Base-by-base conservation (phyloP, 1,140 invertebrate genomes). In the Drosophila varians region DNA sequence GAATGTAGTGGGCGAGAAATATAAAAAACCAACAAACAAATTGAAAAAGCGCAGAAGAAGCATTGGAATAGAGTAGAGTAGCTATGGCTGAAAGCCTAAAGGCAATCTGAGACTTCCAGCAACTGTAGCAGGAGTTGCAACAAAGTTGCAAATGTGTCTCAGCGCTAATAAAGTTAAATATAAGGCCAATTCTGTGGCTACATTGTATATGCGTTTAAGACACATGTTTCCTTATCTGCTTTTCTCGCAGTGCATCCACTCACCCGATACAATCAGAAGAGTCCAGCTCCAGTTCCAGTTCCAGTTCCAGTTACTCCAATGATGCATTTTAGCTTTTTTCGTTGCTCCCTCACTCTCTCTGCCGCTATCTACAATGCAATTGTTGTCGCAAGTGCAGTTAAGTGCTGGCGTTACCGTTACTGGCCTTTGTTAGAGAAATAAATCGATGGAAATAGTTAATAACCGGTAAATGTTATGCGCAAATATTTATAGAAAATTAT, bases 91-190 rank as follows among this genome's bases (percentile, higher is more conserved):
- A 77, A 82, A 88, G 74, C 74, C 87, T 82, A 87, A 87, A 87
- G 83, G 82, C 82, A 87, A 87, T 87, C 82, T 82, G 82, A 87
- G 82, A 88, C 82, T 57, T 43, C 36, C 34, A 11, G 26, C 42
- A 54, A 40, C 14, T 21, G 28, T 18, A 38, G 16, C 9, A 14
- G n/a, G 14, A 56, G 58, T 52, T 87, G 82, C 82, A 87, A 77
- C 74, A 86, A 90, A 90, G 83, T 88, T 89, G 88, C 84, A 90
- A 90, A 90, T 90, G 83, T 86, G 83, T 88, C 84, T 80, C 88
- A 74, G 73, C 88, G 79, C 83, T 88, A 90, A 90, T 90, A 90
- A 88, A 90, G 84, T 89, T 88, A 78, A 79, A 70, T 74, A 76
- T 89, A 90, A 90, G 87, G n/a, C n/a, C n/a, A n/a, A n/a, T n/a